Base-by-base conservation (phyloP, 1,140 invertebrate species). In the Ganaspis sp. region DNA sequence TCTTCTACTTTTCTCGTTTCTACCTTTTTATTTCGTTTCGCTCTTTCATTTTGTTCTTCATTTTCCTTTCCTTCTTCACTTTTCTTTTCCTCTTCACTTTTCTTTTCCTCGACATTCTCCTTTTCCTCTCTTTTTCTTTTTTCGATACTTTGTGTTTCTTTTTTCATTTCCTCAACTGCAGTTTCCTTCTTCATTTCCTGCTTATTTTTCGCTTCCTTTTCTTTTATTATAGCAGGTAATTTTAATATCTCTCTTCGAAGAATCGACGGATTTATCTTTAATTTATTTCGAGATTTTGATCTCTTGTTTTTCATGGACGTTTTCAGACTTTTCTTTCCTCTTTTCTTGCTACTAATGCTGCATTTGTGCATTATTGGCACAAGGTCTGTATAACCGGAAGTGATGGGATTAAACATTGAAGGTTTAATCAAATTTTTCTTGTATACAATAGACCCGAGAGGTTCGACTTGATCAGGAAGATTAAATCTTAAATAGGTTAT, bases 401-500 rank as follows among this genome's bases (percentile, higher is more conserved):
- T 21, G 9, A 15, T 29, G 9, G n/a, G n/a, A 64, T 29, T 6
- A 26, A 64, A n/a, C 4, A 34, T n/a, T n/a, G 58, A 64, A 15
- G 58, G n/a, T 64, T n/a, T 64, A 5, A 29, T 15, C 1, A 64
- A 29, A 64, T 64, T 34, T 29, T n/a, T 64, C 15, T 9, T 5
- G 15, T 1, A 11, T 12, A 29, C 23, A 34, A 34, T n/a, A 11
- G 23, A 29, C 15, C 9, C 23, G 12, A 29, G 15, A 26, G 58
- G 58, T 64, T 64, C 58, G 6, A 64, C 23, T 64, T 64, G 58
- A 64, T 34, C 26, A 12, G 58, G 58, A 64, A 64, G 58, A 29
- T 64, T 8, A 26, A 29, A 26, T 12, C 26, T 64, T 15, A 64
- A 64, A 64, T 64, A 64, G 1, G 23, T 29, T 15, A 11, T 26